Percentiles rank a stretch among this genome's conserved stretches.
These are phyloP conservation scores for Orussus abietinus DNA, from an alignment of 1,140 invertebrate genomes.

Conservation along the genomic window DNA sequence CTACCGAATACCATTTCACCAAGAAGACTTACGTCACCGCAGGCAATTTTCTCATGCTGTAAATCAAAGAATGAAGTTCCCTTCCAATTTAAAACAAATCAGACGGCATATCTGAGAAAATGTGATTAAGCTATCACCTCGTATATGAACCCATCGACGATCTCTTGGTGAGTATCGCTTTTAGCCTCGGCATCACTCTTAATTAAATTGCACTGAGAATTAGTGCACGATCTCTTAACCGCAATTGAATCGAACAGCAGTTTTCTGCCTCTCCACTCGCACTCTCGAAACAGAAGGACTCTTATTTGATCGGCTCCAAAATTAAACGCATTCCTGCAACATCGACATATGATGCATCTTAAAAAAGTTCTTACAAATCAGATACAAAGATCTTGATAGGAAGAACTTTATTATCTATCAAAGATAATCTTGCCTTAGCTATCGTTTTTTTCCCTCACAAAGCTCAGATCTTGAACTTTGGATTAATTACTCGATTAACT, in stretches of 20 bases:
- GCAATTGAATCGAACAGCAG: conserved; percentile 81
- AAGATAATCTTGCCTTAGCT: no score
- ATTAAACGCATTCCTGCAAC: conserved; percentile 45
- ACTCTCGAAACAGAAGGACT: conserved; percentile 79
- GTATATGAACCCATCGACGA: neutral
- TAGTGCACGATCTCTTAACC: conserved; percentile 53
- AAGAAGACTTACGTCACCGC: conserved; percentile 67
- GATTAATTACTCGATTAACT: no score
- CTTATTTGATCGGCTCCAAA: conserved; percentile 66
- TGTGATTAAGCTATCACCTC: no score
- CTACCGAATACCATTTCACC: conserved; percentile 90
- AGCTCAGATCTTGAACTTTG: no score
- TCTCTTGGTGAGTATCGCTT: conserved; percentile 11
- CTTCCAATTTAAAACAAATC: neutral
- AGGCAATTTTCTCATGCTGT: conserved; percentile 36
- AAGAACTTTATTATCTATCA: no score
- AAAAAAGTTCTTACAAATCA: no score
- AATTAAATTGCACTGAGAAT: conserved; percentile 10
- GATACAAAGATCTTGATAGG: no score
- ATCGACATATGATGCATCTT: neutral
- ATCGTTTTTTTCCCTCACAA: no score
- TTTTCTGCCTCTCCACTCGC: conserved; percentile 73
- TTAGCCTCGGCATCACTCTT: conserved; percentile 2
- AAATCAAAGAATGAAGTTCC: no score
- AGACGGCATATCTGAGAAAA: neutral